Base-by-base conservation (phyloP, 1,140 invertebrate species). In the Drosophila dunni region DNA sequence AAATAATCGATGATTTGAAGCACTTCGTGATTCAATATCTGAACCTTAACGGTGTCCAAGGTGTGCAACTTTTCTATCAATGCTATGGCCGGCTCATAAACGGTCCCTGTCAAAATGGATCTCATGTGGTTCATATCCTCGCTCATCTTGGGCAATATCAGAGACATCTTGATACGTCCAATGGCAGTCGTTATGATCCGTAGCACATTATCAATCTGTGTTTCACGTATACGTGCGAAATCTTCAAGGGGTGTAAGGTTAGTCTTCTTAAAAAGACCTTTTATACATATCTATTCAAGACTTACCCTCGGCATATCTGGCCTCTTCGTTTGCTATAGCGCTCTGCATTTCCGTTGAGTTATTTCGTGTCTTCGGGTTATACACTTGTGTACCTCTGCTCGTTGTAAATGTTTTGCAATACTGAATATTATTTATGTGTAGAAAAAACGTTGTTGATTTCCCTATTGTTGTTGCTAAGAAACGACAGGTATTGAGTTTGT, bases 1-100 rank as follows among this genome's bases (percentile, higher is more conserved):
- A 89, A 89, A 20, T 73, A 89, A 9, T 81, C 68, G 0, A 89
- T 72, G 2, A 75, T 63, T 0, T 15, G 33, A 5, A 89, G 56
- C 0, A 82, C 58, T n/a, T 65, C 67, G 6, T 60, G 53, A 50
- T 89, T 61, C 3, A 84, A 24, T 3, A 68, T 45, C 54, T 63
- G 40, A 3, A 45, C 24, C 0, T 60, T 45, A 10, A 38, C 36
- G 0, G 17, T 15, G 44, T 77, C 60, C 34, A 58, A 11, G 2
- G 8, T 24, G 9, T 44, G 29, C 9, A 73, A 20, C 3, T 13
- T 60, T 20, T 77, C 69, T 13, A 86, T 36, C 6, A 71, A 46
- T 1, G 11, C 34, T 0, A 84, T 24, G 0, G 73, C 66, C n/a
- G 68, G 54, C 13, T 66, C 54, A 15, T 78, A 89, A 0, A 38